These are phyloP conservation scores for Ennomos erosarius DNA, from an alignment of 2,888 invertebrate genomes.

Conservation along the genomic window DNA sequence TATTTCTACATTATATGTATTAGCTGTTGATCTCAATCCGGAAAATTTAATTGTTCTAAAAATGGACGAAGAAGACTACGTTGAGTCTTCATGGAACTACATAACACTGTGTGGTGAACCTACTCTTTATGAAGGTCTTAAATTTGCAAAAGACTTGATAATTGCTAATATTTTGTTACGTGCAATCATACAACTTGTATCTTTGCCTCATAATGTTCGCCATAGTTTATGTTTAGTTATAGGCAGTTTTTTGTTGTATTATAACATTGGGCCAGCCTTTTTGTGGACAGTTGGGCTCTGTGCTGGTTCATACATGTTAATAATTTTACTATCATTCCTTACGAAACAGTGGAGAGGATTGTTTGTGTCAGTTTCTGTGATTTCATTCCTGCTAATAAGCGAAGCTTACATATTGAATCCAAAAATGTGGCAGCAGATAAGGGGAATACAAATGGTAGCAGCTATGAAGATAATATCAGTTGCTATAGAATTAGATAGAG, in stretches of 20 bases:
- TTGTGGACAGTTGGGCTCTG: constrained; percentile 77
- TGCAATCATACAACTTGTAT: constrained; percentile 67
- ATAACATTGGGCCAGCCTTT: constrained; percentile 70
- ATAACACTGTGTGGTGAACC: constrained; percentile 75
- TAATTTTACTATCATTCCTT: constrained; percentile 65
- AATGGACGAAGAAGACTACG: constrained; percentile 76
- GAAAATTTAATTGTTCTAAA: constrained; percentile 5
- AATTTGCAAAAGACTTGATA: constrained; percentile 80
- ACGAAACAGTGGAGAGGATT: constrained; percentile 71
- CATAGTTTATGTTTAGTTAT: constrained; percentile 75
- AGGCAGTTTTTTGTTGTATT: constrained; percentile 74
- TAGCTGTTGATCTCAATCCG: no score
- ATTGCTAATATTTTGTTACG: constrained; percentile 74
- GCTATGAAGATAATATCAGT: constrained; percentile 96
- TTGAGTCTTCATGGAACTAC: constrained; percentile 70
- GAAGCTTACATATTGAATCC: constrained; percentile 86
- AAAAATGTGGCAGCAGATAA: constrained; percentile 91
- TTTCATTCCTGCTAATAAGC: constrained; percentile 70
- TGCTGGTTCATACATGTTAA: constrained; percentile 66
- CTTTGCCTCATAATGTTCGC: constrained; percentile 74
- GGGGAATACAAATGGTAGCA: constrained; percentile 96
- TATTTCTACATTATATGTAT: no score
- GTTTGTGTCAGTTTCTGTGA: constrained; percentile 61
- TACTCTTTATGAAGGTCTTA: constrained; percentile 75
- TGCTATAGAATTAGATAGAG: constrained; percentile 88